Base-by-base conservation (phyloP, 2,888 invertebrate species). In the Scaptomyza polygonia region DNA sequence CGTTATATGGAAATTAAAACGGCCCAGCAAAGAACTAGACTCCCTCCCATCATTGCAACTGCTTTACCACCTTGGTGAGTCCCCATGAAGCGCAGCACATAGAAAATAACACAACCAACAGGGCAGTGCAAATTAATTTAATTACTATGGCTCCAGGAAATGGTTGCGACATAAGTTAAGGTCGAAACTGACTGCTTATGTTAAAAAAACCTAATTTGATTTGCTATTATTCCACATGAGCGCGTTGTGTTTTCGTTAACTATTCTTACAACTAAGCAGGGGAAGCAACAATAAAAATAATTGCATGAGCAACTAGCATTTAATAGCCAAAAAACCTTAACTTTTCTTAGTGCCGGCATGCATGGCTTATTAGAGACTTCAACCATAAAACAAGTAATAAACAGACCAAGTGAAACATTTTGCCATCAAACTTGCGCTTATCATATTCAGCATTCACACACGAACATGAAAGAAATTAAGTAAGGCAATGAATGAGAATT, bases 1-100 rank as follows among this genome's bases (percentile, higher is more conserved):
- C 89, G 88, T 84, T 79, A 89, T 89, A 83, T 84, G 83, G 73
- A 86, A 85, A 86, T 89, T 88, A 79, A 73, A 82, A 65, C 64
- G 61, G 59, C 57, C 62, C 48, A 42, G 51, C 59, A 49, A 21
- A n/a, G 51, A 49, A 18, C 21, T 30, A 12, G 3, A 9, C 49
- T n/a, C 9, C 32, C 2, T 12, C 3, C 43, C 6, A n/a, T 21
- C 21, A n/a, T 3, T n/a, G 2, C 32, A 8, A 16, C 11, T 27
- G 3, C 16, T 9, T 36, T 11, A 30, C 34, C 16, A 36, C 39
- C 16, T 16, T 9, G 9, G 3, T 16, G 9, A 39, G 14, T 18
- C 9, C 14, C 7, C n/a, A 8, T 39, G 39, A 39, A 54, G 42
- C 32, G 48, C 70, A 6, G 1, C 21, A 14, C 12, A 47, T 18